Conservation (phyloP, 2,113 vertebrate species). For the Channa maculata region DNA sequence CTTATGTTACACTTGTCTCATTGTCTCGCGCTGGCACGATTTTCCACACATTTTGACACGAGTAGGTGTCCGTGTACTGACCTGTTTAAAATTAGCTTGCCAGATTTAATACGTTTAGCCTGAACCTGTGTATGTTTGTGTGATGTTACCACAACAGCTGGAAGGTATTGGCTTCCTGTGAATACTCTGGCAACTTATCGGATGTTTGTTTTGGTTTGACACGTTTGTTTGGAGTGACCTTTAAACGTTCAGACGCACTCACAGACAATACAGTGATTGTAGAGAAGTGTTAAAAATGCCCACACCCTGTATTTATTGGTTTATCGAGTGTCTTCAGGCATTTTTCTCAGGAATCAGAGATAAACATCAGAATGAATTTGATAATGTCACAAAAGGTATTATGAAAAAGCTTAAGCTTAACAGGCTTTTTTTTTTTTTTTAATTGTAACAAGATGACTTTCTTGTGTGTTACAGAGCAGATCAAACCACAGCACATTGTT, state of each 20-base stretch:
- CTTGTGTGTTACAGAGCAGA: slow-evolving; percentile 87
- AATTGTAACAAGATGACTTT: slow-evolving; percentile 14
- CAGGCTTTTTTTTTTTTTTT: background rate
- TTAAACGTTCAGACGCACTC: slow-evolving; percentile 17
- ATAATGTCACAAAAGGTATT: slow-evolving; percentile 31
- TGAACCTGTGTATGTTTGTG: background rate
- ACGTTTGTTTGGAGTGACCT: slow-evolving; percentile 49
- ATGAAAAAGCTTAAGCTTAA: background rate
- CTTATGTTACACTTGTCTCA: background rate
- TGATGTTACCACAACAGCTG: slow-evolving; percentile 11
- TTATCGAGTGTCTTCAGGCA: slow-evolving; percentile 8
- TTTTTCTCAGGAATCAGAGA: slow-evolving; percentile 10
- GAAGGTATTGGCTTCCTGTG: slow-evolving; percentile 21
- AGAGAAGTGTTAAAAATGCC: slow-evolving; percentile 8
- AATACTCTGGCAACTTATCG: slow-evolving; percentile 27
- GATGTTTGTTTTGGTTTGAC: slow-evolving; percentile 39
- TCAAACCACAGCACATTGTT: slow-evolving; percentile 92
- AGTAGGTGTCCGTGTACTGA: background rate
- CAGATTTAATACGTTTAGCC: slow-evolving; percentile 5
- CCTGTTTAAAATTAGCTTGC: slow-evolving; percentile 2
- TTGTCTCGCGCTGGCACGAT: background rate
- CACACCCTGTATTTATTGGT: slow-evolving; percentile 41
- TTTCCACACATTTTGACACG: slow-evolving; percentile 13
- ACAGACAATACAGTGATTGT: slow-evolving; percentile 4
- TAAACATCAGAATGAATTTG: slow-evolving; percentile 33